Evolutionary conservation across 2,888 invertebrate species (phyloP), one percentile per base, ranked within the genome.

Genomic region (Meloe dianella): DNA sequence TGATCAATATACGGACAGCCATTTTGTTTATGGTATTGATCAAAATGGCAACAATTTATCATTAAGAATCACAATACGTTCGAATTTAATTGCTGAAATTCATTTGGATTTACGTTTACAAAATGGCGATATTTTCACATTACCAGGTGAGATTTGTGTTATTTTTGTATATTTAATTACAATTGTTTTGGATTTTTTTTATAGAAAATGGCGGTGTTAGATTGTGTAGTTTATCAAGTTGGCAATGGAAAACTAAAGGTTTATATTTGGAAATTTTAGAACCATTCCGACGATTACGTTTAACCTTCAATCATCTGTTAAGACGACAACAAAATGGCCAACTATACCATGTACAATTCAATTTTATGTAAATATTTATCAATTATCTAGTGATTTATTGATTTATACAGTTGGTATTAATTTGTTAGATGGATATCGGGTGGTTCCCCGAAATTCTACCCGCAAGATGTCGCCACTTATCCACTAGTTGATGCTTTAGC

Each of bases 301-400:
- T 94, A 20, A 81, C 88, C 32, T 94, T 87, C 80, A 92, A 91
- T 79, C 93, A 93, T 0, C 80, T 90, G n/a, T 80, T 93, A 57
- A 86, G 85, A 75, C 81, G 81, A 41, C 12, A 73, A 74, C 29
- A 71, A 85, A 68, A 83, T 82, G 60, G 77, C 80, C 29, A 69
- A 12, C 10, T 84, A 5, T 82, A 84, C 71, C 87, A 87, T 73
- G 80, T 86, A 30, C 82, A 82, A 59, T 83, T 91, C 58, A 89
- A 89, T 78, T 85, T 90, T 68, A 85, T 90, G 91, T 91, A 82
- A 86, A 29, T 17, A 14, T 58, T 54, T 20, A 4, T 51, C 60
- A 27, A 41, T 30, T 57, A n/a, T 61, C 57, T 57, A 29, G 27
- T 59, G 32, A 22, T 29, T 51, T 35, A 29, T 35, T 24, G 2